phyloP scores from a whole-genome alignment of 2,113 vertebrate genomes.

The Oncorhynchus nerka region DNA sequence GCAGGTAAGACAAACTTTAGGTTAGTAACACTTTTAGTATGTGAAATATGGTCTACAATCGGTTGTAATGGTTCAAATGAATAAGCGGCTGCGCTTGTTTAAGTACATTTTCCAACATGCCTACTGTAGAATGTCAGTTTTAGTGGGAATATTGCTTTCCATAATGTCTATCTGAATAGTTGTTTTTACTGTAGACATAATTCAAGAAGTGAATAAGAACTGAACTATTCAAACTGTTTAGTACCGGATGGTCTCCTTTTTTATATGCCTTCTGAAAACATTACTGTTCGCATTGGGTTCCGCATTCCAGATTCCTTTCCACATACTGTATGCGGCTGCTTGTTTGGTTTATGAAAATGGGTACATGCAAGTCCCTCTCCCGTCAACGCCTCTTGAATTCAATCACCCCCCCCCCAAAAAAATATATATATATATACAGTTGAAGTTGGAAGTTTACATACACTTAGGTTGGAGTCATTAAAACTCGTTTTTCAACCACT shows the following conservation, averaged over 20 bases:
- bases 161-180: neutral
- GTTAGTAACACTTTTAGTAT: too few relatives aligned
- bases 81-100: neutral
- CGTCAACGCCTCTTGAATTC: neutral
- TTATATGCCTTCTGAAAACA: constrained; percentile 12
- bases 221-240: neutral
- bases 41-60: too few relatives aligned
- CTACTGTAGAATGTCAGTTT: neutral
- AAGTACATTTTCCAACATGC: neutral
- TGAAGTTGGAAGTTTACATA: too few relatives aligned
- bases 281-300: constrained; percentile 26
- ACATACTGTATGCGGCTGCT: neutral
- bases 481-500: too few relatives aligned
- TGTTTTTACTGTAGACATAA: neutral
- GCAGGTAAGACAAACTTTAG: constrained; percentile 77
- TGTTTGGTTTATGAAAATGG: neutral
- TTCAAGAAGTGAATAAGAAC: neutral
- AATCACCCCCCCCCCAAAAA: neutral
- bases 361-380: neutral
- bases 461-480: too few relatives aligned
- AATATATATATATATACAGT: too few relatives aligned
- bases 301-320: constrained; percentile 10
- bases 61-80: neutral
- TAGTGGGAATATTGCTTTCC: too few relatives aligned
- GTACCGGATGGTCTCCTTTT: constrained; percentile 6